A percentile compares a stretch with the other conserved stretches of the same genome.
phyloP scores from a whole-genome alignment of 2,797 vertebrate genomes.

The Parotocinclus haroldoi region DNA sequence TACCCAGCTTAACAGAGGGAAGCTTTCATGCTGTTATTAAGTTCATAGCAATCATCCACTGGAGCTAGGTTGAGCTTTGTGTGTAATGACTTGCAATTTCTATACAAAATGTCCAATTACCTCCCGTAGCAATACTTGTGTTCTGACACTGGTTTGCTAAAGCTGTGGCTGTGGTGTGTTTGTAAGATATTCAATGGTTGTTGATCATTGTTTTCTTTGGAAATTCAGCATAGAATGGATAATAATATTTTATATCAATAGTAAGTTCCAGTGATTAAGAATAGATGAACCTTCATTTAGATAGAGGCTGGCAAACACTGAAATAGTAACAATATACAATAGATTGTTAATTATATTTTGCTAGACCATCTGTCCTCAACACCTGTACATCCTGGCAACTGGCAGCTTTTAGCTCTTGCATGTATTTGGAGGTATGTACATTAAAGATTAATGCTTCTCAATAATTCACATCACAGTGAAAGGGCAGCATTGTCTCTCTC shows the following conservation, averaged over 20 bases:
- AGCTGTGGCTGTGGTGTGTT: background rate
- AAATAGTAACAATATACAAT: background rate
- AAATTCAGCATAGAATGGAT: background rate
- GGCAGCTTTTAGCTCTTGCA: slow-evolving; percentile 32
- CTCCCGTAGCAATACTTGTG: background rate
- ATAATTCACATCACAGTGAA: slow-evolving; percentile 52
- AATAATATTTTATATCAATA: background rate
- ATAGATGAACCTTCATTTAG: background rate
- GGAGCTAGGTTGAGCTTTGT: slow-evolving; percentile 12
- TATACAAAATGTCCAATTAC: slow-evolving; percentile 35
- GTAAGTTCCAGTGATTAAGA: background rate
- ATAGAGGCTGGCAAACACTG: background rate
- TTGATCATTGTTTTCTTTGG: background rate
- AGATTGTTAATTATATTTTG: slow-evolving; percentile 19
- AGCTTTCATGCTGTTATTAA: slow-evolving; percentile 38
- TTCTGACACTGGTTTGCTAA: too few species aligned
- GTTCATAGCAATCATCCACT: slow-evolving; percentile 25
- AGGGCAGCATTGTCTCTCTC: slow-evolving; percentile 17
- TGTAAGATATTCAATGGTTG: background rate
- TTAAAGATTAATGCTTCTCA: slow-evolving; percentile 53
- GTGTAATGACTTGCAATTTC: too few species aligned
- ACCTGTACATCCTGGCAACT: slow-evolving; percentile 19
- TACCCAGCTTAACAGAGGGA: slow-evolving; percentile 12
- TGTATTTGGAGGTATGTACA: slow-evolving; percentile 33
- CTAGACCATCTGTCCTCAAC: slow-evolving; percentile 4